A percentile compares a stretch with the other conserved stretches of the same genome.
Evolutionary conservation across 2,113 vertebrate species (phyloP).

Genomic region (Gambusia holbrooki): DNA sequence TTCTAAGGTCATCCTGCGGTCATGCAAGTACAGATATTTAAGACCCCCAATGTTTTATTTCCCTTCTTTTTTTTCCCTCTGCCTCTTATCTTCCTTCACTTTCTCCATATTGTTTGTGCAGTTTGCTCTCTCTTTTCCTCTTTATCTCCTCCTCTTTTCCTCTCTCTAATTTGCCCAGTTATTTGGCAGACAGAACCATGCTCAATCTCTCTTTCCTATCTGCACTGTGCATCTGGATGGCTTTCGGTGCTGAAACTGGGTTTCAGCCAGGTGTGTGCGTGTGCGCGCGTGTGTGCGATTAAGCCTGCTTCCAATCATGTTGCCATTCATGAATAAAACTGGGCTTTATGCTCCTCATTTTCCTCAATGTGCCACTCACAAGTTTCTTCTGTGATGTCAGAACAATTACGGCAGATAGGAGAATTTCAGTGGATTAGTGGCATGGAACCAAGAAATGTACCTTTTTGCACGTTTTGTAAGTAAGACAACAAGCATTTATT

Average conservation of each 20-base stretch:
- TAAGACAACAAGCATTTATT: background rate
- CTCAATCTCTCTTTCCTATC: conserved; percentile 71
- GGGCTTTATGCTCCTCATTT: conserved; percentile 36
- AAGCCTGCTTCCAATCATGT: conserved; percentile 45
- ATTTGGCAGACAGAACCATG: conserved; percentile 67
- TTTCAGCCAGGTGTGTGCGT: conserved; percentile 53
- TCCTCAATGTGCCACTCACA: conserved; percentile 57
- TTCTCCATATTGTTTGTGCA: background rate
- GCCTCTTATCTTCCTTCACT: background rate
- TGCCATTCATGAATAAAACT: conserved; percentile 60
- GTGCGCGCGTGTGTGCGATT: background rate
- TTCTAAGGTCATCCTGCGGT: conserved; percentile 58
- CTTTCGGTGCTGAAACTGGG: conserved; percentile 71
- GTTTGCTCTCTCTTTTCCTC: background rate
- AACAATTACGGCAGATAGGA: conserved; percentile 26
- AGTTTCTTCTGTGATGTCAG: conserved; percentile 35
- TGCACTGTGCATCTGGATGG: conserved; percentile 75
- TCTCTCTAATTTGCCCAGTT: conserved; percentile 42
- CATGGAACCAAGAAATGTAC: background rate
- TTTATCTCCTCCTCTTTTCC: conserved; percentile 1
- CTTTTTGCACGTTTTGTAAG: conserved; percentile 1
- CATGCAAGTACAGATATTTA: conserved; percentile 49
- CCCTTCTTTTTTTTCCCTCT: background rate
- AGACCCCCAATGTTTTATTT: background rate
- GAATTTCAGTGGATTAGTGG: conserved; percentile 33